Evolutionary conservation across 30 jellyfish, hydroid and myxozoan species (phyloP).

Genomic region (Aurelia coerulea): DNA sequence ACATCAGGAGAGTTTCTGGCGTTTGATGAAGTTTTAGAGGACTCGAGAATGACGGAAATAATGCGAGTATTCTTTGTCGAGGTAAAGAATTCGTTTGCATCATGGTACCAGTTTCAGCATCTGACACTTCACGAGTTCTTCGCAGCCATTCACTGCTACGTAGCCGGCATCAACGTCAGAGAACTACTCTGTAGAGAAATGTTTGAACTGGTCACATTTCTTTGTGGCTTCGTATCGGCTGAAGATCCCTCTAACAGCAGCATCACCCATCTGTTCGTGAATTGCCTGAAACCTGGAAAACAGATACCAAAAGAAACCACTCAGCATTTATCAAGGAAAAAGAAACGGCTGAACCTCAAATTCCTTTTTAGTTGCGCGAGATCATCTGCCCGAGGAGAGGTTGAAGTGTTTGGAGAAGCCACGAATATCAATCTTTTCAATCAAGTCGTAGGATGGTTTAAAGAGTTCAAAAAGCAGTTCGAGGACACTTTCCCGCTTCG

Average conservation of each 20-base stretch:
- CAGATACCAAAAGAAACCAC: no score
- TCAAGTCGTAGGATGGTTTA: no score
- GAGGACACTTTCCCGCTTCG: no score
- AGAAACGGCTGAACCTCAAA: no score
- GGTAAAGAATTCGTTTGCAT: background rate
- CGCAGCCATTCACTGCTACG: slow-evolving; percentile 19
- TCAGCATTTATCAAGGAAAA: no score
- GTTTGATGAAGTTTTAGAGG: background rate
- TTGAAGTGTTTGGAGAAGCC: no score
- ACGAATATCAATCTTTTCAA: no score
- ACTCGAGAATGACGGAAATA: background rate
- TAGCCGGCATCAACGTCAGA: background rate
- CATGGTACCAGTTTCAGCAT: slow-evolving; percentile 8
- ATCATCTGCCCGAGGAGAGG: no score
- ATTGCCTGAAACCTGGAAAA: no score
- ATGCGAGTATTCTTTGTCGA: background rate
- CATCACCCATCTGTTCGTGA: no score
- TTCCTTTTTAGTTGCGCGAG: no score
- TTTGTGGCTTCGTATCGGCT: background rate
- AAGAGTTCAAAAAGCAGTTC: no score
- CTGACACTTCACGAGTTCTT: slow-evolving; percentile 15
- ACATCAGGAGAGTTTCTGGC: background rate
- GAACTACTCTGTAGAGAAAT: background rate
- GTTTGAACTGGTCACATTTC: background rate
- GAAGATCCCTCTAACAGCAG: background rate